phyloP scores from a whole-genome alignment of 2,888 invertebrate species.

The Anoplius nigerrimus region DNA sequence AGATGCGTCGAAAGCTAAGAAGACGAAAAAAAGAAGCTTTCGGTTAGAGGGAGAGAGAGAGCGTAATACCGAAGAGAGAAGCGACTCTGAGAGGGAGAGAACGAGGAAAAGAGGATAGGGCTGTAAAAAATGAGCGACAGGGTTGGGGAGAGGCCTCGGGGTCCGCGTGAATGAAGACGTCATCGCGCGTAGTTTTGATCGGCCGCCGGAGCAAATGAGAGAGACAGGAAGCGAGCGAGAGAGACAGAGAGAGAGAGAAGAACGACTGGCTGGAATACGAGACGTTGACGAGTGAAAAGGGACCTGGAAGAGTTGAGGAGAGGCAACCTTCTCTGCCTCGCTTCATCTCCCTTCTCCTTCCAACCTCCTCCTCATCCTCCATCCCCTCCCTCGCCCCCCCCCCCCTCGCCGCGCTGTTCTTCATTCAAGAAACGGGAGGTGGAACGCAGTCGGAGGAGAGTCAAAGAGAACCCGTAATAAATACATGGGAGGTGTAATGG shows the following conservation, averaged over 20 bases:
- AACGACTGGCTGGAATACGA: slow-evolving; percentile 48
- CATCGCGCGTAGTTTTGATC: slow-evolving; percentile 53
- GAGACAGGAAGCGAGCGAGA: slow-evolving; percentile 32
- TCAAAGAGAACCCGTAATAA: slow-evolving; percentile 52
- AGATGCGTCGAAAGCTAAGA: too few relatives aligned
- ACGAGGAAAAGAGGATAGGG: slow-evolving; percentile 24
- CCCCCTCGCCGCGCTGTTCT: too few relatives aligned
- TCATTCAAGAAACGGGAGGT: slow-evolving; percentile 3
- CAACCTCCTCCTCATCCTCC: too few relatives aligned
- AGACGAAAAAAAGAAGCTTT: too few relatives aligned
- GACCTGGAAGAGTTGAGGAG: slow-evolving; percentile 21
- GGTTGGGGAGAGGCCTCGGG: slow-evolving; percentile 9
- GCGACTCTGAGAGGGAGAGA: slow-evolving; percentile 10
- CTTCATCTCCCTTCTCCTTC: too few relatives aligned
- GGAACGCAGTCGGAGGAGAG: slow-evolving; percentile 21
- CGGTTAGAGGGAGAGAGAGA: slow-evolving; percentile 8
- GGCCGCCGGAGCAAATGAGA: slow-evolving; percentile 37
- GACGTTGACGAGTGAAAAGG: slow-evolving; percentile 57
- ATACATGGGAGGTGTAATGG: slow-evolving; percentile 60
- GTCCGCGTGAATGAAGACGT: slow-evolving; percentile 54
- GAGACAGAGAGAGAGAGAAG: neutral
- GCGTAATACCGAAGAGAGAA: slow-evolving; percentile 20
- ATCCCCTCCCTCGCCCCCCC: too few relatives aligned
- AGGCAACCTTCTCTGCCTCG: too few relatives aligned
- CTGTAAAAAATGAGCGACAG: slow-evolving; percentile 10